These are phyloP conservation scores for Pagetopsis macropterus DNA, from an alignment of 2,797 vertebrate genomes.

Conservation along the genomic window DNA sequence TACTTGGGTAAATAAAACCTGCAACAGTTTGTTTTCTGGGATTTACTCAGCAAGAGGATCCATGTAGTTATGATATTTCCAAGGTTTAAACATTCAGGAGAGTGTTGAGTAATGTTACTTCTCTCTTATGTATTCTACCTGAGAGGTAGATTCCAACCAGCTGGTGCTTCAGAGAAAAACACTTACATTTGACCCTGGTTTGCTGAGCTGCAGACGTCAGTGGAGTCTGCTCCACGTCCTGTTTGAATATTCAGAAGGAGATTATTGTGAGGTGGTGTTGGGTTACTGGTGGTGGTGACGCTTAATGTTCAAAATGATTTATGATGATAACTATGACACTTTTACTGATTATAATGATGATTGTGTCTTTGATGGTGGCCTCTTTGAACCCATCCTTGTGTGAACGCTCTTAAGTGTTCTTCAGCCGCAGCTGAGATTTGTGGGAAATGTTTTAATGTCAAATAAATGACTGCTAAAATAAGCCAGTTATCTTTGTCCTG, in stretches of 20 bases:
- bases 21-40: not conserved
- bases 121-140: slow-evolving; percentile 8
- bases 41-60: slow-evolving; percentile 10
- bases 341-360: slow-evolving; percentile 71
- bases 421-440: slow-evolving; percentile 73
- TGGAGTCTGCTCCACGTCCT: slow-evolving; percentile 32
- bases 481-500: slow-evolving; percentile 12
- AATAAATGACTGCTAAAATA: slow-evolving; percentile 81
- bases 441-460: slow-evolving; percentile 81
- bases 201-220: slow-evolving; percentile 46
- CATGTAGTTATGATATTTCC: slow-evolving; percentile 3
- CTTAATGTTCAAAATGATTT: slow-evolving; percentile 49
- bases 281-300: slow-evolving; percentile 48
- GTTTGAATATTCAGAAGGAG: slow-evolving; percentile 52
- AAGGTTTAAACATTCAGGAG: slow-evolving; percentile 38
- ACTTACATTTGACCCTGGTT: slow-evolving; percentile 47
- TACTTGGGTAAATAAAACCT: slow-evolving; percentile 1
- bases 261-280: slow-evolving; percentile 55
- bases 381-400: slow-evolving; percentile 70
- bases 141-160: slow-evolving; percentile 6
- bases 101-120: slow-evolving; percentile 14
- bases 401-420: slow-evolving; percentile 68
- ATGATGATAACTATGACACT: slow-evolving; percentile 65
- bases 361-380: slow-evolving; percentile 76
- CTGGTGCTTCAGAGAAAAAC: slow-evolving; percentile 23